Evolutionary conservation across 2,797 vertebrate species (phyloP).

Genomic region (Mastacembelus armatus): DNA sequence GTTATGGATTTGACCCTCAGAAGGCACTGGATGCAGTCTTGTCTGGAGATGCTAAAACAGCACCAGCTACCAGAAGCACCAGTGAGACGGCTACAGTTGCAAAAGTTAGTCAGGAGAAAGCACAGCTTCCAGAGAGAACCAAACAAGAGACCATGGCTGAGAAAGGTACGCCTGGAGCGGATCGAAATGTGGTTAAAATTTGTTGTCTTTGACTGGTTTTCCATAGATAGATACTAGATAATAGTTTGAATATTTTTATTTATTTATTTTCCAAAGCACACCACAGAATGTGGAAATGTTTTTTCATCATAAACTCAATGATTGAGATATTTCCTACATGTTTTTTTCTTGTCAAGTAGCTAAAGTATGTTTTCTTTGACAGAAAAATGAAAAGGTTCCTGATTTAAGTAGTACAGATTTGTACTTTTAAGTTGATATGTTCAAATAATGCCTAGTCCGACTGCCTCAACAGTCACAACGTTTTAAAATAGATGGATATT

Average conservation of each 20-base stretch:
- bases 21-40: slow-evolving; percentile 91
- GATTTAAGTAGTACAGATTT: too few species aligned
- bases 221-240: neutral
- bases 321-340: neutral
- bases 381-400: too few species aligned
- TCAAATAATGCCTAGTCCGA: too few species aligned
- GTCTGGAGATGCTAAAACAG: slow-evolving; percentile 82
- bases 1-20: slow-evolving; percentile 90
- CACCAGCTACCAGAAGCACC: slow-evolving; percentile 53
- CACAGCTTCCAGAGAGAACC: slow-evolving; percentile 64
- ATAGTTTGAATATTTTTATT: neutral
- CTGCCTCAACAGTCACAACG: too few species aligned
- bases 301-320: neutral
- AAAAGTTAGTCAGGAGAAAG: slow-evolving; percentile 68
- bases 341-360: neutral
- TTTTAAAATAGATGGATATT: too few species aligned
- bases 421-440: too few species aligned
- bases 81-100: slow-evolving; percentile 11
- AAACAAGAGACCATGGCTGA: slow-evolving; percentile 65
- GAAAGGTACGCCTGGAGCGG: slow-evolving; percentile 73
- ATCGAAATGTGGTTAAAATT: slow-evolving; percentile 5
- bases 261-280: neutral
- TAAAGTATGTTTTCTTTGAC: too few species aligned
- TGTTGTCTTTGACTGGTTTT: neutral
- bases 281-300: neutral